Base-by-base conservation (phyloP, 1,140 invertebrate species). In the Ceratina japonica region DNA sequence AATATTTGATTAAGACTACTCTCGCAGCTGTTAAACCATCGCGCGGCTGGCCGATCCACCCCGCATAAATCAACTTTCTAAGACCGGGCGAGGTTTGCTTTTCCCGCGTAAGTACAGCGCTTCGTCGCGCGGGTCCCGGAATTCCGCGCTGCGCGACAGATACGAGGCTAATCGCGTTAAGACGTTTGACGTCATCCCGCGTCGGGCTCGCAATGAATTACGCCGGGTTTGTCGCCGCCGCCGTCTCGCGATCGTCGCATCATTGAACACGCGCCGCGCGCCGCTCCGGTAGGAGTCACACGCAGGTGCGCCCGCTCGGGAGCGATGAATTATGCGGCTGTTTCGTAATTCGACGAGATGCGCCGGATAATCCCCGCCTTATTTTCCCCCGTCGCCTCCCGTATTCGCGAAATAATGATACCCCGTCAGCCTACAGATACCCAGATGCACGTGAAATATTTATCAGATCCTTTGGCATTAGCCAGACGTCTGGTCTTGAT, bases 1-100 rank as follows among this genome's bases (percentile, higher is more conserved):
- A 72, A 78, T 78, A 78, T 78, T 78, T 78, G 69, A 3, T 54
- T 54, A 59, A 64, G 16, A 44, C 15, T 56, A 15, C n/a, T 4
- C 27, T 27, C 24, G 24, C 66, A 52, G 18, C 51, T 22, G 24
- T 71, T 56, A 31, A 24, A 24, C 31, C 15, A 12, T 16, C 31
- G 51, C 54, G 22, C 8, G n/a, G 27, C 27, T 31, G 27, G 27
- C 12, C 7, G 51, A 18, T 44, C 37, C 37, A 7, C 2, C 5
- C 10, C 37, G 10, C 12, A 20, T 78, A 78, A 78, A 78, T 78
- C 75, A 72, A 15, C n/a, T 13, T 4, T 16, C 0, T 5, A 0
- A 51, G 24, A 37, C 8, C 5, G n/a, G n/a, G 0, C 3, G 0
- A 16, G 0, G 20, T 63, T 63, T 16, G 49, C 16, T 13, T 70